Percentiles rank a stretch among this genome's conserved stretches.
Evolutionary conservation across 1,140 invertebrate genomes (phyloP).

Genomic region (Cydia fagiglandana): DNA sequence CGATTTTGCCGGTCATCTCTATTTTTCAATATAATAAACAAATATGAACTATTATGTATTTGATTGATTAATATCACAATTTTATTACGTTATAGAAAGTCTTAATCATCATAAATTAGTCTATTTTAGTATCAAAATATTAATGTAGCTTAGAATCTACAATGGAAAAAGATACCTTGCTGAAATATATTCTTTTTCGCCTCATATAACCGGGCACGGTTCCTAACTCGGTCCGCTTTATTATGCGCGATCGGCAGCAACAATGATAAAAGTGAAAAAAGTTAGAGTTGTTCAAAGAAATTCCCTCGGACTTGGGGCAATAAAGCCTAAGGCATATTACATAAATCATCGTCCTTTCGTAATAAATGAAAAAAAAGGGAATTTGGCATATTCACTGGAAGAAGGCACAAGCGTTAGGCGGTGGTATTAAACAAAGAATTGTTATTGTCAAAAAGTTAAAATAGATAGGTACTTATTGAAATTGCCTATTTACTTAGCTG

Average conservation of each 20-base stretch:
- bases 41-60: too few relatives aligned
- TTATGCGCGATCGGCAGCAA: conserved; percentile 25
- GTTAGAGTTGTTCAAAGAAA: conserved; percentile 52
- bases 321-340: conserved; percentile 69
- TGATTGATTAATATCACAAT: too few relatives aligned
- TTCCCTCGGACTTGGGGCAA: conserved; percentile 55
- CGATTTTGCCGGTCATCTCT: too few relatives aligned
- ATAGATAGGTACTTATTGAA: too few relatives aligned
- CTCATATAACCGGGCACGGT: not conserved
- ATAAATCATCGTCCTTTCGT: conserved; percentile 70
- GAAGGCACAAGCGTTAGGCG: conserved; percentile 38
- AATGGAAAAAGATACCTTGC: not conserved
- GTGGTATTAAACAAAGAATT: conserved; percentile 31
- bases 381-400: conserved; percentile 55
- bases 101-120: too few relatives aligned
- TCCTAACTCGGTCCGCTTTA: not conserved
- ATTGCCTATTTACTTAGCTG: too few relatives aligned
- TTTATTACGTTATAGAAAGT: too few relatives aligned
- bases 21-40: too few relatives aligned
- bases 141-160: not conserved
- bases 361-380: conserved; percentile 68
- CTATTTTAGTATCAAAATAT: too few relatives aligned
- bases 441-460: not conserved
- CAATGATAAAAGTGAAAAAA: conserved; percentile 47
- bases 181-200: not conserved